Base-by-base conservation (phyloP, 2,888 invertebrate genomes). In the Eristalinus sepulchralis region DNA sequence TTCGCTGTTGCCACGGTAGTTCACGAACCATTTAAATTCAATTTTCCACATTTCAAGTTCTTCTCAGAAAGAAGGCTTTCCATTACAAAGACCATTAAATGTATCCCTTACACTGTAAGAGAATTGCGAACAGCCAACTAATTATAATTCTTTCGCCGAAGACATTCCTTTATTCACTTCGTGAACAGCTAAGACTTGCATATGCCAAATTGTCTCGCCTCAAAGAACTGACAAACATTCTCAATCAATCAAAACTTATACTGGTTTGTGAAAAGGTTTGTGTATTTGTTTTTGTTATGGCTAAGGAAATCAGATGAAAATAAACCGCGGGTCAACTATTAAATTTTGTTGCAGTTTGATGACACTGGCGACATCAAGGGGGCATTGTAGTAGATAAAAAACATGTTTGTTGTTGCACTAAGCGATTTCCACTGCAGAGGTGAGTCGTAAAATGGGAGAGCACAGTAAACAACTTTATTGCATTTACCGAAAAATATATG, bases 301-400 rank as follows among this genome's bases (percentile, higher is more conserved):
- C 33, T 20, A 34, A 34, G 34, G 33, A 22, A n/a, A 33, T 68
- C 5, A 47, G 47, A 62, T 72, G 47, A 47, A 24, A 55, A 34
- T 62, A 39, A 55, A 63, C 47, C 22, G 70, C 70, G 59, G 39
- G 22, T 34, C 34, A 33, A 34, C 22, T 53, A 27, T 47, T 34
- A 73, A 73, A 63, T 62, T 63, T 63, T 34, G 33, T 17, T 55
- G 72, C 53, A 73, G 62, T 55, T 62, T 72, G 62, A 72, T 55
- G 47, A 53, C 24, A 73, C 53, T 63, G 72, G 53, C 63, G 72
- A 47, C 39, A 47, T 34, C 72, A 73, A 55, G 34, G 9, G 63
- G 72, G 33, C 20, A 34, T 63, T 3, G 5, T 27, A 5, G 27
- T 27, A 27, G 2, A 27, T 63, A 72, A 67, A 53, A 17, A 55